Base-by-base conservation (phyloP, 1,140 invertebrate species). In the Trinorchestia longiramus region DNA sequence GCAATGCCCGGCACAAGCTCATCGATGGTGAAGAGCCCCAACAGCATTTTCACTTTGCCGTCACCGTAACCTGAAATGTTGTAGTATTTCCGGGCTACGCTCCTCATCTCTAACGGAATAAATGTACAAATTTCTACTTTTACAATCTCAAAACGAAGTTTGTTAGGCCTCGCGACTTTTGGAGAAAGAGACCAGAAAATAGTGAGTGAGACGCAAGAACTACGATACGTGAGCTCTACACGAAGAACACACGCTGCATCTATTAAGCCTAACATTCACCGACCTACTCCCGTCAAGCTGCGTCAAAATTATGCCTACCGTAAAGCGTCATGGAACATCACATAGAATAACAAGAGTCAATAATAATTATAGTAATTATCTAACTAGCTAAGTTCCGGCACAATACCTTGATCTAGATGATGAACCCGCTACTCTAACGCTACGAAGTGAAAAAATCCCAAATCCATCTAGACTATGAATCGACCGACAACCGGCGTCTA, bases 281-380 rank as follows among this genome's bases (percentile, higher is more conserved):
- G 41, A 77, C 28, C 11, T 36, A 77, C 62, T 77, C 62, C 62
- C 28, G 62, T 77, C 15, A 77, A 77, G 62, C 62, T 77, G 62
- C 36, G 62, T 77, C 62, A 77, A 36, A 19, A 77, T 77, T 77
- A 43, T 43, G 92, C 44, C 92, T 94, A 94, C 43, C 92, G 44
- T 94, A 94, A 94, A 94, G 92, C 92, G 92, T 94, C 92, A 94
- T 94, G 92, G 43, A 28, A 94, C 92, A 94, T 94, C 92, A 94
- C 92, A 94, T 94, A 94, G 43, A 91, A 91, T 91, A 91, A 19
- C 8, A 91, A 8, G 28, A 91, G 43, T 91, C 88, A 91, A 91
- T 91, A 91, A 44, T 91, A 91, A 44, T 91, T 91, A 91, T 91
- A 44, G 62, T 36, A 77, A 77, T 91, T 43, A 23, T 91, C 88